Conservation (phyloP, 1,140 invertebrate species). For the Linepithema humile region DNA sequence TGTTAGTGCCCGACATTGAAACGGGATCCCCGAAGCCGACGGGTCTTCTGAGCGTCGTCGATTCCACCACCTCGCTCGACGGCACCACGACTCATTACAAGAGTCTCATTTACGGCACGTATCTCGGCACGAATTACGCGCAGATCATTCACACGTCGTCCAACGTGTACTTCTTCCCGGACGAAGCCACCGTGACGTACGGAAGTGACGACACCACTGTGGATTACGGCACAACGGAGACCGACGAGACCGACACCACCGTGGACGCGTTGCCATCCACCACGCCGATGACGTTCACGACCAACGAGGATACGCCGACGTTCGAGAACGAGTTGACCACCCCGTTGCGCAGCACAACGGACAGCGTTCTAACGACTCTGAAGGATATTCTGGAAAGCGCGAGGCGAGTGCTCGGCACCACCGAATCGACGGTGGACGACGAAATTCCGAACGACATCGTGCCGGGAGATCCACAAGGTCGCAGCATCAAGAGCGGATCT, state of each 20-base stretch:
- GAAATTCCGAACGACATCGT: conserved; percentile 81
- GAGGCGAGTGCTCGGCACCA: conserved; percentile 65
- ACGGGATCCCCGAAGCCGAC: conserved; percentile 82
- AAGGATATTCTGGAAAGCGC: conserved; percentile 73
- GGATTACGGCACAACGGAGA: conserved; percentile 69
- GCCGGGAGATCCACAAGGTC: conserved; percentile 77
- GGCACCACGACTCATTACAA: conserved; percentile 87
- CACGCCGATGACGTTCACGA: conserved; percentile 67
- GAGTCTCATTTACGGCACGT: conserved; percentile 86
- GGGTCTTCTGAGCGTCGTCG: conserved; percentile 85
- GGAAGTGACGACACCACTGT: conserved; percentile 71
- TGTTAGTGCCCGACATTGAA: conserved; percentile 79
- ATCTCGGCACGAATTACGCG: conserved; percentile 85
- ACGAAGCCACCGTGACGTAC: conserved; percentile 75
- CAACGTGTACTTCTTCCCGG: conserved; percentile 85
- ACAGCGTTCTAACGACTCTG: conserved; percentile 76
- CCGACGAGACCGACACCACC: conserved; percentile 70
- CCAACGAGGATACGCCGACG: conserved; percentile 77
- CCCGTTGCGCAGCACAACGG: conserved; percentile 75
- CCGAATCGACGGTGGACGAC: conserved; percentile 71
- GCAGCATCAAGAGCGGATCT: conserved; percentile 77
- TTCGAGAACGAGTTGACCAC: conserved; percentile 80
- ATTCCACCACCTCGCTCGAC: conserved; percentile 85
- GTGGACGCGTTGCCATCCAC: conserved; percentile 81
- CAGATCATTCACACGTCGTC: conserved; percentile 86